Conservation (phyloP, 2,888 invertebrate species). For the Hirtodrosophila confusa region DNA sequence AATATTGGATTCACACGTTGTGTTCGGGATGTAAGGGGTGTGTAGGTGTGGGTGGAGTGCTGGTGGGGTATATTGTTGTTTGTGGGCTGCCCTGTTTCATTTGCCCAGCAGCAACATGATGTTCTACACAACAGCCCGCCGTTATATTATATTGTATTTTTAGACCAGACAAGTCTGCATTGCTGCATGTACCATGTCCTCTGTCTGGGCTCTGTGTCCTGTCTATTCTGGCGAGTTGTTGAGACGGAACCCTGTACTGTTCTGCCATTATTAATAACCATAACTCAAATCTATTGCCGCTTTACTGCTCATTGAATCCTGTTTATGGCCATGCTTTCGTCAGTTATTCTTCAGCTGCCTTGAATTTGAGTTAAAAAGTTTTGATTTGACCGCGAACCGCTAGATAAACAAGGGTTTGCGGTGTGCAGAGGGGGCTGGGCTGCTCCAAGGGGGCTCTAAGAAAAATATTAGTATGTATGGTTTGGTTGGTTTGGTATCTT, state of each 20-base stretch:
- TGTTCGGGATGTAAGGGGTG: constrained; percentile 35
- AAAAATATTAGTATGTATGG: too few relatives aligned
- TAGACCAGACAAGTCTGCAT: constrained; percentile 73
- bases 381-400: constrained; percentile 42
- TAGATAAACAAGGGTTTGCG: constrained; percentile 26
- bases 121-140: constrained; percentile 30
- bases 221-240: constrained; percentile 13
- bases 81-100: constrained; percentile 46
- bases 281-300: constrained; percentile 80
- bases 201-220: constrained; percentile 29
- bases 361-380: constrained; percentile 37
- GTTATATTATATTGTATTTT: constrained; percentile 69
- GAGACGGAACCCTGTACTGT: constrained; percentile 11
- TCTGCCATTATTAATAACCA: constrained; percentile 78
- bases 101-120: constrained; percentile 44
- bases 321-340: constrained; percentile 56
- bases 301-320: constrained; percentile 77
- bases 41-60: constrained; percentile 13
- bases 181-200: constrained; percentile 56
- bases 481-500: too few relatives aligned
- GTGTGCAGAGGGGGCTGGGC: too few relatives aligned
- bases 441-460: too few relatives aligned
- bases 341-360: constrained; percentile 29
- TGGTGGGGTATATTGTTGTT: constrained; percentile 35
- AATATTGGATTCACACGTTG: constrained; percentile 75